Base-by-base conservation (phyloP, 1,140 invertebrate species). In the Neodiprion virginianus region DNA sequence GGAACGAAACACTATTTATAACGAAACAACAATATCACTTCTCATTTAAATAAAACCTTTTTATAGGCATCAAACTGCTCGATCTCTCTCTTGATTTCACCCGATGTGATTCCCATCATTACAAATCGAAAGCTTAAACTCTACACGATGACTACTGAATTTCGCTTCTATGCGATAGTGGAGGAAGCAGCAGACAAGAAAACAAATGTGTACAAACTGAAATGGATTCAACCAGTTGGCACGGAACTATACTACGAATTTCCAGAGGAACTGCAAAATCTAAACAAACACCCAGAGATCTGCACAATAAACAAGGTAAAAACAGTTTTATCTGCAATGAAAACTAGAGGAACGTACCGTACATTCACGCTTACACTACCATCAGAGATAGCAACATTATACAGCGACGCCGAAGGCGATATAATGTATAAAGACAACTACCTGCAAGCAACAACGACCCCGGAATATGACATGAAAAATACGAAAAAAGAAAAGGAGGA, bases 141-240 rank as follows among this genome's bases (percentile, higher is more conserved):
- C 73, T 70, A 70, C 73, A 74, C 73, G 12, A 71, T 75, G 28
- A 67, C 72, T 21, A 67, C 77, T 72, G 74, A 21, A 72, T 78
- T 78, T 21, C 75, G 70, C 67, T 74, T 74, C 61, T 67, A 74
- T 74, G 53, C 67, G 65, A 48, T 68, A 67, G 65, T 48, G 11
- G 67, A 74, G 17, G 77, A 78, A 47, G 74, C 74, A 23, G 12
- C 12, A 61, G 53, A 61, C 7, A n/a, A n/a, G n/a, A 61, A 61
- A 61, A 61, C 53, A 1, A 61, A 11, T 2, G 53, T 61, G 1
- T 11, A 12, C 3, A 61, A n/a, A 1, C 11, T 61, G 11, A 11
- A n/a, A 11, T 12, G 3, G n/a, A 61, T 61, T 7, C 53, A 61
- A 61, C 53, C n/a, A 61, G 53, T 12, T 3, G 53, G 53, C 11